These are phyloP conservation scores for Polia nebulosa DNA, from an alignment of 2,888 invertebrate genomes.

Conservation along the genomic window DNA sequence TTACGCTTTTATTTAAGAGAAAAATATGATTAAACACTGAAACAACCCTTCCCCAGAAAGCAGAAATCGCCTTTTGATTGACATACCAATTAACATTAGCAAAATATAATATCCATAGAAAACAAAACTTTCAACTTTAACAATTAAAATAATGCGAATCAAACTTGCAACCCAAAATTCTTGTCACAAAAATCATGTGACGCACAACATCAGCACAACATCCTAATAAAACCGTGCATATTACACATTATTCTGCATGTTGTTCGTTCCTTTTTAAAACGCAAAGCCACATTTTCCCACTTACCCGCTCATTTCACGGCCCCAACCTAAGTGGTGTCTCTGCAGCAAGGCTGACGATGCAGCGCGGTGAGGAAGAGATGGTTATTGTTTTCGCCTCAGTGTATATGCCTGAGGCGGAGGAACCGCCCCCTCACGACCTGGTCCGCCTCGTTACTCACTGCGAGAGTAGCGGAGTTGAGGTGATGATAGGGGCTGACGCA, in stretches of 20 bases:
- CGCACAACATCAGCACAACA: background rate
- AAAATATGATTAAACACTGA: too few relatives aligned
- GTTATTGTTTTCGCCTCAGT: too few relatives aligned
- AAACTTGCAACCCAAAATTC: background rate
- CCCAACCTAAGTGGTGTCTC: constrained; percentile 67
- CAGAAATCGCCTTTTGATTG: background rate
- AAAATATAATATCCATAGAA: background rate
- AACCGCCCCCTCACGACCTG: too few relatives aligned
- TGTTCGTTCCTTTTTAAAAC: constrained; percentile 1
- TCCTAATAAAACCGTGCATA: background rate
- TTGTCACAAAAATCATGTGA: background rate
- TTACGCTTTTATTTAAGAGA: background rate
- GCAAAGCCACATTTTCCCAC: background rate
- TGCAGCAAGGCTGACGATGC: too few relatives aligned
- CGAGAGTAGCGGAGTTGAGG: too few relatives aligned
- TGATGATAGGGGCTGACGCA: too few relatives aligned
- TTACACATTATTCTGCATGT: background rate
- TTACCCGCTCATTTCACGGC: constrained; percentile 55
- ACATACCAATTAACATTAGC: background rate
- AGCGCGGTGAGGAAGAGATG: too few relatives aligned
- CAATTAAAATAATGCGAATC: background rate
- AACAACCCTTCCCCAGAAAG: too few relatives aligned
- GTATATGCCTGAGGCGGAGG: too few relatives aligned
- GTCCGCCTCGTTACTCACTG: too few relatives aligned
- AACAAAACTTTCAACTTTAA: background rate